phyloP scores from a whole-genome alignment of 1,140 invertebrate species.

The Drosophila tropicalis region DNA sequence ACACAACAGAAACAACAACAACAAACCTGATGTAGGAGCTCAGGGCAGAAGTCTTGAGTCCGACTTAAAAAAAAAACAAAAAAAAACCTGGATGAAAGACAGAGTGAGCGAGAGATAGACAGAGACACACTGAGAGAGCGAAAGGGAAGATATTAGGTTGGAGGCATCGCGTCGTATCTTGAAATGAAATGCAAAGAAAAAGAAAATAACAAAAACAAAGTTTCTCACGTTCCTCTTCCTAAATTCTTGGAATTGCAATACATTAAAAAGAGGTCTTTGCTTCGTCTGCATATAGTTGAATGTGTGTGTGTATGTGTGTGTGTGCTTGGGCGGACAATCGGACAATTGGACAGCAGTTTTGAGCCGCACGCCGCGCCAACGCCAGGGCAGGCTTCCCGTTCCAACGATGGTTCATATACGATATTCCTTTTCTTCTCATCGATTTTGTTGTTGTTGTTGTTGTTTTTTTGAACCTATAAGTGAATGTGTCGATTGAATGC shows the following conservation, averaged over 20 bases:
- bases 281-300: constrained; percentile 69
- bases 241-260: constrained; percentile 83
- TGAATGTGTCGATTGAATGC: constrained; percentile 78
- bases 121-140: constrained; percentile 29
- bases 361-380: constrained; percentile 62
- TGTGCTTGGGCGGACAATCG: constrained; percentile 47
- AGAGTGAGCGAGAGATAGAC: background rate
- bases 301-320: constrained; percentile 35
- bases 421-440: constrained; percentile 80
- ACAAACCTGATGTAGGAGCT: constrained; percentile 70
- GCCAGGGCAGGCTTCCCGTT: constrained; percentile 48
- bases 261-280: constrained; percentile 83
- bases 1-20: constrained; percentile 48
- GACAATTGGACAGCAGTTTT: constrained; percentile 65
- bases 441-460: constrained; percentile 41
- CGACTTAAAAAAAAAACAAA: background rate
- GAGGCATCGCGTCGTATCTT: constrained; percentile 74
- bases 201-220: constrained; percentile 83
- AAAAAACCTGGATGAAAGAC: constrained; percentile 8
- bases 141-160: constrained; percentile 42
- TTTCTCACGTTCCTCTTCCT: constrained; percentile 83
- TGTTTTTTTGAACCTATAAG: constrained; percentile 69
- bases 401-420: constrained; percentile 38
- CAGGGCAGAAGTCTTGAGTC: constrained; percentile 21
- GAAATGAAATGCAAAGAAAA: constrained; percentile 82